Conservation (phyloP, 2,113 vertebrate species). For the Tinamus guttatus region DNA sequence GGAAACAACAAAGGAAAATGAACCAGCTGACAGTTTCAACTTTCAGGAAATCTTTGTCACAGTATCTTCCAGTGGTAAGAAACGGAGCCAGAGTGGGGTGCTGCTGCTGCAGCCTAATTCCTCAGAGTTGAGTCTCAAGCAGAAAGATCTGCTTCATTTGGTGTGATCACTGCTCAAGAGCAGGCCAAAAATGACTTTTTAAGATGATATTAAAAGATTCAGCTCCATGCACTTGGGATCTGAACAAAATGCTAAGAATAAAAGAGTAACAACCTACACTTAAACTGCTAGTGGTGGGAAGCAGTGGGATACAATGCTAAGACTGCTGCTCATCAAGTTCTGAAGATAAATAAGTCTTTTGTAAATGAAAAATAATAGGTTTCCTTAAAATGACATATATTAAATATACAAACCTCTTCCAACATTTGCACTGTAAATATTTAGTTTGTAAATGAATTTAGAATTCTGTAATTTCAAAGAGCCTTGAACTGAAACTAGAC, state of each 20-base stretch:
- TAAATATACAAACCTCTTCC: background rate
- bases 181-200: background rate
- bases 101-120: background rate
- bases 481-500: background rate
- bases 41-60: background rate
- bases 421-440: background rate
- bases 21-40: background rate
- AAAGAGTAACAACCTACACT: background rate
- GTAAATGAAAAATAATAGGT: background rate
- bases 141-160: background rate
- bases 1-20: background rate
- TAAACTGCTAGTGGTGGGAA: background rate
- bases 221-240: background rate
- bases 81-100: rapidly evolving
- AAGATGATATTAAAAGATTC: background rate
- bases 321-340: background rate
- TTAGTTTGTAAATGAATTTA: background rate
- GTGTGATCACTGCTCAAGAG: background rate
- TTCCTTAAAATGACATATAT: background rate
- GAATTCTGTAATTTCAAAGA: background rate
- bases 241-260: background rate
- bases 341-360: background rate
- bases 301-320: rapidly evolving
- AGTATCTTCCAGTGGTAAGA: background rate
- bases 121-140: background rate